These are phyloP conservation scores for Palythoa grandiflora DNA, from an alignment of 92 coral and sea anemone genomes.

Conservation along the genomic window DNA sequence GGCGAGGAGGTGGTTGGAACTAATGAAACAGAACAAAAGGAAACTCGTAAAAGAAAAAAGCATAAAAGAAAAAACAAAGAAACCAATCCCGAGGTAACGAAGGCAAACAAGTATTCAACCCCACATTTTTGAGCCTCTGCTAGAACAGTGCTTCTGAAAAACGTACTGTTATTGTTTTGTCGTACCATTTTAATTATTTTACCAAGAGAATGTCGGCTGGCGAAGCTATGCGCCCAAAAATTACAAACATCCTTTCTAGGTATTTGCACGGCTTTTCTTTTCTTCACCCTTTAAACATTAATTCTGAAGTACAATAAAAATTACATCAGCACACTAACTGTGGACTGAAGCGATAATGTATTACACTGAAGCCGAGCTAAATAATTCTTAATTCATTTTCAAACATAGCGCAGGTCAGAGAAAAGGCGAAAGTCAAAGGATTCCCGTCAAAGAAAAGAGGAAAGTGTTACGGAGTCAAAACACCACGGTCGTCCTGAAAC, in stretches of 20 bases:
- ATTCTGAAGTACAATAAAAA: too few relatives aligned
- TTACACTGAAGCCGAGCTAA: background rate
- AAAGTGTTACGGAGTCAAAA: background rate
- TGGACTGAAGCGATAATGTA: background rate
- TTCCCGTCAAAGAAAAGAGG: conserved; percentile 9
- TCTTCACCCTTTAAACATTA: too few relatives aligned
- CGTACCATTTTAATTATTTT: too few relatives aligned
- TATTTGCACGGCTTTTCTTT: too few relatives aligned
- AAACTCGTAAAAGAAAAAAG: conserved; percentile 29
- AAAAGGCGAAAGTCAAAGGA: background rate
- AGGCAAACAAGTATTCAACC: background rate
- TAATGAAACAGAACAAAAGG: conserved; percentile 22
- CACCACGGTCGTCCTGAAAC: conserved; percentile 3
- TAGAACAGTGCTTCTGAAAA: too few relatives aligned
- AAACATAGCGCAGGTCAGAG: background rate
- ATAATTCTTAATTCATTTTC: background rate
- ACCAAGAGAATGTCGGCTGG: too few relatives aligned
- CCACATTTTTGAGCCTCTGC: too few relatives aligned
- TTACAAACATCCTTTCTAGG: too few relatives aligned
- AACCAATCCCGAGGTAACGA: conserved; percentile 21
- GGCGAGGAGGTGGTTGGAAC: conserved; percentile 36
- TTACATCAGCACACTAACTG: too few relatives aligned
- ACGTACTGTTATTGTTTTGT: too few relatives aligned
- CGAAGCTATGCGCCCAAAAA: too few relatives aligned
- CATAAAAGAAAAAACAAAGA: conserved; percentile 34